Base-by-base conservation (phyloP, 2,113 vertebrate genomes). In the Entelurus aequoreus region DNA sequence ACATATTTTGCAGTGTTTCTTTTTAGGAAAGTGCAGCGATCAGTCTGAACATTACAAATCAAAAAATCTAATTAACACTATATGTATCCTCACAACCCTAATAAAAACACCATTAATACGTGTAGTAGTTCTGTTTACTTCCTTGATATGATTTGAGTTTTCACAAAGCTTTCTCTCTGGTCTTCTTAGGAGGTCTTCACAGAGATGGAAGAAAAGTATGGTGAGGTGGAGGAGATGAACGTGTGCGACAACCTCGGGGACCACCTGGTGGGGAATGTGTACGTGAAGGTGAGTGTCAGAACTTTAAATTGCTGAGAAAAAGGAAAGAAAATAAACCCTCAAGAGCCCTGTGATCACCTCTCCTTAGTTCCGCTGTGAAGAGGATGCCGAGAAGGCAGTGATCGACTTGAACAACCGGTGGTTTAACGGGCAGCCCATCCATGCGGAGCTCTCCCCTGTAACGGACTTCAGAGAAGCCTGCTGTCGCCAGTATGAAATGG, bases 381-480 rank as follows among this genome's bases (percentile, higher is more conserved):
- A 98, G 72, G 97, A 98, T 52, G 97, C 96, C 0, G 97, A 99
- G 67, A 99, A 99, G 82, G 96, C 97, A 0, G 96, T 99, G 87
- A 97, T 96, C 19, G 96, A 98, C 84, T 86, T 99, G 81, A 98
- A 98, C 77, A 99, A 99, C 46, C 94, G 97, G 52, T 99, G 97
- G 97, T 99, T 98, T 72, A 99, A 99, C 0, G 94, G 94, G 3
- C 97, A 99, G 85, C 94, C 97, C 5, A 95, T 98, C 87, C 97
- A 99, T 42, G 94, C 97, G 0, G 97, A 99, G 84, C 94, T 99
- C 11, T 99, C 97, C 0, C 97, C 97, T 0, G 96, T 99, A 81
- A 99, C 97, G n/a, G 97, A 99, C 87, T 99, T 99, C 86, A 92
- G 97, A 88, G 97, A 99, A 92, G 97, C 97, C 63, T 99, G 97